Evolutionary conservation across 1,140 invertebrate genomes (phyloP), one percentile per base, ranked within the genome.

Genomic region (Venturia canescens): DNA sequence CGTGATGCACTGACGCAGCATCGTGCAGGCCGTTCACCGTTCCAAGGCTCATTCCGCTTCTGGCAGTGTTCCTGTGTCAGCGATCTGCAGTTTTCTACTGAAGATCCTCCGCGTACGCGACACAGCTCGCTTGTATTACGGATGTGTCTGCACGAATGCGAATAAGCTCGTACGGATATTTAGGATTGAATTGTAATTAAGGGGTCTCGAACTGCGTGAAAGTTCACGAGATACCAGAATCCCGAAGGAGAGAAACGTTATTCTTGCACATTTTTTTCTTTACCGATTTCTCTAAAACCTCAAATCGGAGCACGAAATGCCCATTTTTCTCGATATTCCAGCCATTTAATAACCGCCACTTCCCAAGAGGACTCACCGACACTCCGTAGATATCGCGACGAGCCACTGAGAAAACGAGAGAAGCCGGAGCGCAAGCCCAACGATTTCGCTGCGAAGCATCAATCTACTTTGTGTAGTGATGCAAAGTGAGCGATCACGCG

Each of bases 11-110:
- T 50, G 44, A 13, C 53, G 71, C 71, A 29, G 69, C 34, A 23
- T 74, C 48, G 71, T 50, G 44, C 71, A 74, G 71, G 71, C 71
- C 71, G 29, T 74, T 74, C 71, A 74, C 71, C 71, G 71, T 74
- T 74, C 44, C 23, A 74, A 53, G 44, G 2, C 71, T 50, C 3
- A 26, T 53, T 53, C 50, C 29, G 71, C 71, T 74, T 74, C 71
- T 74, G 38, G 48, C 60, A 23, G 18, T 53, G 50, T 53, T 63
- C 23, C 60, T 26, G 27, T 63, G 23, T 26, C 21, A 26, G 53
- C n/a, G 60, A 44, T 44, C 38, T 63, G 60, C 60, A 26, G 7
- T 63, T 23, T 63, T 63, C 60, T 26, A 2, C 4, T 26, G 23
- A 44, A 44, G 5, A 63, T n/a, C n/a, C 7, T 63, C 3, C 50